Base-by-base conservation (phyloP, 2,797 vertebrate species). In the Heterohyrax brucei region DNA sequence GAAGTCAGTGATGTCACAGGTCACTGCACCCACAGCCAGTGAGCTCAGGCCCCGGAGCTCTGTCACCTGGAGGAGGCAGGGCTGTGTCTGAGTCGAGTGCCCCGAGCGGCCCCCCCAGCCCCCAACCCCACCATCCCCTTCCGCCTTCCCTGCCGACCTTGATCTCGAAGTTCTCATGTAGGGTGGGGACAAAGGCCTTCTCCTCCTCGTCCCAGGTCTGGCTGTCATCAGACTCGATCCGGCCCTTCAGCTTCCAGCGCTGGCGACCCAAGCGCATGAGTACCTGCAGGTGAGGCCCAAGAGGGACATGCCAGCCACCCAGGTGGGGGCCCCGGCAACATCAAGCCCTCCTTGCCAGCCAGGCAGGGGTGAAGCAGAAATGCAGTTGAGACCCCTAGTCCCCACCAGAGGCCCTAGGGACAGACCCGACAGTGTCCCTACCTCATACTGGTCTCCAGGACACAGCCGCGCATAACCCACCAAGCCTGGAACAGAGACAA, bases 391-490 rank as follows among this genome's bases (percentile, higher is more conserved):
- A 30, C 79, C 78, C 95, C 10, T 46, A 56, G 22, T 48, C 59
- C 78, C 85, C 72, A 81, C 46, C 2, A n/a, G 91, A 61, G 70
- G 12, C 19, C 62, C 59, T 14, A 24, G 62, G 68, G 70, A 10
- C 59, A 6, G 46, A 68, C n/a, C 39, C 28, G 61, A 30, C 19
- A 12, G 26, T 10, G 86, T 59, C 46, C 97, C 1, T 96, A 99
- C 99, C 99, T 99, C 99, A 14, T 99, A 99, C 86, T 99, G 99
- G 98, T 99, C 99, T 96, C 99, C 99, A 0, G 99, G 99, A 95
- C 99, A 99, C 87, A 99, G 99, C 4, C 99, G 99, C 70, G 99
- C 99, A 9, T 99, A 99, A 75, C 99, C 99, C 91, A 99, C 99
- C 98, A 99, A 98, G 79, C 99, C 99, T 99, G 98, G 4, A 98